These are phyloP conservation scores for Drosophila kuntzei DNA, from an alignment of 2,888 invertebrate genomes.

Conservation along the genomic window DNA sequence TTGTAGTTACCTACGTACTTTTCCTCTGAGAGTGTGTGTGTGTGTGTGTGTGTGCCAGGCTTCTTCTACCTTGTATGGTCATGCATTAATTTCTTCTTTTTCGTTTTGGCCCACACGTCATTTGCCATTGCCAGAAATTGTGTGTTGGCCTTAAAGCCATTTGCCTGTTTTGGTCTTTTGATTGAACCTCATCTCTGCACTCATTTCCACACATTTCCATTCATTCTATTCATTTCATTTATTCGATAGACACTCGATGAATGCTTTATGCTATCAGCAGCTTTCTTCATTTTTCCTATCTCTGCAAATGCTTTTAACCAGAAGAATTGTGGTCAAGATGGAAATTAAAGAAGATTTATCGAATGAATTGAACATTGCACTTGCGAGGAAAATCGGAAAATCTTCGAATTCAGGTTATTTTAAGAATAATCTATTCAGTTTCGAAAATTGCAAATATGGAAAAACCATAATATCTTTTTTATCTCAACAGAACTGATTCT, in stretches of 20 bases:
- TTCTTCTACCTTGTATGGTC: constrained; percentile 4
- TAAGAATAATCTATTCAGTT: too few relatives aligned
- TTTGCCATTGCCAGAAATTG: constrained; percentile 14
- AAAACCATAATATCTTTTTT: too few relatives aligned
- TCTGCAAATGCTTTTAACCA: not conserved
- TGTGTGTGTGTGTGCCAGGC: not conserved
- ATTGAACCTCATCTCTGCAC: constrained; percentile 27
- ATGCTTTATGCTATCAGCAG: constrained; percentile 9
- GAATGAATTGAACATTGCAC: not conserved
- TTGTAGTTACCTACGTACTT: constrained; percentile 44
- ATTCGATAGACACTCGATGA: constrained; percentile 11
- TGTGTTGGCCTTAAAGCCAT: constrained; percentile 26
- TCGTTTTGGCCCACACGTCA: constrained; percentile 8
- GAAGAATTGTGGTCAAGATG: not conserved
- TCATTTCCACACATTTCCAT: constrained; percentile 15
- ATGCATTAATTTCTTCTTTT: not conserved
- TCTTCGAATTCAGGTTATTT: too few relatives aligned
- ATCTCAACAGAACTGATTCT: too few relatives aligned
- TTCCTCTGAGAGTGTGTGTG: not conserved
- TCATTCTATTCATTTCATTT: constrained; percentile 29
- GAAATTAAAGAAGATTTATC: not conserved
- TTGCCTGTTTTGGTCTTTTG: constrained; percentile 23
- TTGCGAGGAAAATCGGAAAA: too few relatives aligned
- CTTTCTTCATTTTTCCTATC: not conserved
- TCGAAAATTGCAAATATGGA: too few relatives aligned